phyloP scores from a whole-genome alignment of 1,140 invertebrate species.

The Aphidius gifuensis region DNA sequence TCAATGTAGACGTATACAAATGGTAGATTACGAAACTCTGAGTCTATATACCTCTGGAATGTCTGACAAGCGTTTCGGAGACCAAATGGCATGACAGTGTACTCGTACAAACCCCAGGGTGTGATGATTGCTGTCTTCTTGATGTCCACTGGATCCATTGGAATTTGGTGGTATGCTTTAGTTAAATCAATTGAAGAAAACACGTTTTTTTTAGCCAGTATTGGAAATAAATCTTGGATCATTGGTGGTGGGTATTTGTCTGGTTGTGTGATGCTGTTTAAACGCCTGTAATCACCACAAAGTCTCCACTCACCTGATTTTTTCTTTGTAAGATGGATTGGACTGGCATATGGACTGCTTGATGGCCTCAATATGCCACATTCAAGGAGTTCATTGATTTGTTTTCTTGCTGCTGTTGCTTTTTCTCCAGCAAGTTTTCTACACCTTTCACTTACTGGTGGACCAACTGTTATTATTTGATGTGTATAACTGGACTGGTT shows the following conservation, averaged over 20 bases:
- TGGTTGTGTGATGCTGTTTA: constrained; percentile 40
- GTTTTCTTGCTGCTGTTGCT: background rate
- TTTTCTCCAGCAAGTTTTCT: constrained; percentile 8
- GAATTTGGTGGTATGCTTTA: constrained; percentile 50
- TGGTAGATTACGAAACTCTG: background rate
- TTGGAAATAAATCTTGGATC: constrained; percentile 39
- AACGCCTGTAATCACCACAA: constrained; percentile 41
- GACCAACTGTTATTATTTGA: constrained; percentile 31
- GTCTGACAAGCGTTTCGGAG: constrained; percentile 26
- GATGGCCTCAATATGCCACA: constrained; percentile 34
- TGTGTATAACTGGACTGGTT: constrained; percentile 1
- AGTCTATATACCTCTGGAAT: constrained; percentile 32
- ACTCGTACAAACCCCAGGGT: constrained; percentile 28
- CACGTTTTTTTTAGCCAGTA: constrained; percentile 32
- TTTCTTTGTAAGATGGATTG: constrained; percentile 42
- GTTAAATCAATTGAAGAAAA: constrained; percentile 47
- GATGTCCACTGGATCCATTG: constrained; percentile 31
- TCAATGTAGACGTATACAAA: constrained; percentile 7
- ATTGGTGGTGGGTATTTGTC: constrained; percentile 36
- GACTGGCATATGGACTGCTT: constrained; percentile 40
- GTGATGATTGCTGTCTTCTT: constrained; percentile 44
- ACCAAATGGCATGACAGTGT: constrained; percentile 43
- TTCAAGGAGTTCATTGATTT: background rate
- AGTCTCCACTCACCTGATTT: constrained; percentile 34
- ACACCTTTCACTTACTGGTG: constrained; percentile 22